These are phyloP conservation scores for Epiblema foenella DNA, from an alignment of 2,888 invertebrate species.

Conservation along the genomic window DNA sequence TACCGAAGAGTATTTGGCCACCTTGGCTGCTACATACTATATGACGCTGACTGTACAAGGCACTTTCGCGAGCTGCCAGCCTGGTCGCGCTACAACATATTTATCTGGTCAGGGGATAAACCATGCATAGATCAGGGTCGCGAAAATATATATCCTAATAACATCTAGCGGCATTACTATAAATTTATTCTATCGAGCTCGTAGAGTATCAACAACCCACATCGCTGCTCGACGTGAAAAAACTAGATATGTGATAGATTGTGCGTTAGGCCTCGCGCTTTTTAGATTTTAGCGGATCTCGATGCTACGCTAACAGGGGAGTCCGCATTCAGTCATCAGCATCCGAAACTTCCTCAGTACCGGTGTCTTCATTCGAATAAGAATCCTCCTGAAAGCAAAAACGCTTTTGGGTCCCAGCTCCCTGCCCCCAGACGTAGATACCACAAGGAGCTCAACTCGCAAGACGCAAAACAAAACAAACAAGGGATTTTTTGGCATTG, in stretches of 20 bases:
- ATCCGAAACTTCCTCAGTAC: slow-evolving; percentile 80
- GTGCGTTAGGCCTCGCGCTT: slow-evolving; percentile 46
- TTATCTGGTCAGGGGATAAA: slow-evolving; percentile 76
- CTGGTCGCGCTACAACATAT: slow-evolving; percentile 66
- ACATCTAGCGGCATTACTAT: slow-evolving; percentile 73
- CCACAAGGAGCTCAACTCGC: slow-evolving; percentile 46
- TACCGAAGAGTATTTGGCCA: no score
- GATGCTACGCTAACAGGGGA: slow-evolving; percentile 5
- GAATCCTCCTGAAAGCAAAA: slow-evolving; percentile 84
- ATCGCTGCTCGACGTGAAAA: slow-evolving; percentile 58
- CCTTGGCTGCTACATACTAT: no score
- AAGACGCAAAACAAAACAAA: slow-evolving; percentile 46
- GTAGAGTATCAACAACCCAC: slow-evolving; percentile 57
- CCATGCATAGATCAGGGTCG: slow-evolving; percentile 71
- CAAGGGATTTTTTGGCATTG: slow-evolving; percentile 44
- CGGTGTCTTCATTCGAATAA: slow-evolving; percentile 80
- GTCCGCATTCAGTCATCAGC: slow-evolving; percentile 72
- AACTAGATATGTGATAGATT: slow-evolving; percentile 65
- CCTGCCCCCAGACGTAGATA: slow-evolving; percentile 70
- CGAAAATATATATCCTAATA: slow-evolving; percentile 59
- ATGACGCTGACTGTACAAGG: no score
- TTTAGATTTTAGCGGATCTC: slow-evolving; percentile 8
- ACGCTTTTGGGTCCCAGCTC: slow-evolving; percentile 64
- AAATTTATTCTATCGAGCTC: slow-evolving; percentile 63
- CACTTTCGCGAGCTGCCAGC: slow-evolving; percentile 64